Base-by-base conservation (phyloP, 2,113 vertebrate genomes). In the Salminus brasiliensis region DNA sequence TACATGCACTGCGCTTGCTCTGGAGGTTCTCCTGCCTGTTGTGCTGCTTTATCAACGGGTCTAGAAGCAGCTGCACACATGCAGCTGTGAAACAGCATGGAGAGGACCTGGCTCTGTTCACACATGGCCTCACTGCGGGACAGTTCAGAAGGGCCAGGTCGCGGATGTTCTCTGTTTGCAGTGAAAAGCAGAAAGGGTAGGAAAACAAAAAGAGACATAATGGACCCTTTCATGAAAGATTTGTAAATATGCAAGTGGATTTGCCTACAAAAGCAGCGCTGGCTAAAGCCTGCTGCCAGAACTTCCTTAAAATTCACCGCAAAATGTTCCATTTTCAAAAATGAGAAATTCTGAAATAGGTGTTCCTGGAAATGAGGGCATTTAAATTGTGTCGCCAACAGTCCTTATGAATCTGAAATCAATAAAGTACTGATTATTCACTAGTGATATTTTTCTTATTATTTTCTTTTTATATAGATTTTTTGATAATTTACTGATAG, bases 21-120 rank as follows among this genome's bases (percentile, higher is more conserved):
- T 69, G 23, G 29, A 36, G 30, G n/a, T 29, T 69, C 25, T 57
- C 21, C 30, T 47, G 18, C 23, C 16, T 27, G 55, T 36, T 79
- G 67, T 21, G 5, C 62, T 65, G 62, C 30, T 47, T 78, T 62
- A 71, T 30, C 67, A 78, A 5, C 34, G 13, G 2, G 41, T 63
- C 4, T 52, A 63, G 16, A 4, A 72, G 68, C 76, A 79, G 76
- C 68, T 72, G 55, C 43, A 63, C 16, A 15, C 16, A 30, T 29
- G 65, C 75, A 57, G 65, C 52, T 78, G 76, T 78, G 36, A 70
- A 70, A 60, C 53, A 70, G 53, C 66, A 23, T 66, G 70, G 29
- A 66, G 30, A 62, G 34, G 65, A 63, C 23, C 71, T 36, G 59
- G 69, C 30, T 71, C 68, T 71, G 79, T 59, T 76, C 30, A 53